Conservation (phyloP, 2,113 vertebrate genomes). For the Pardalotus punctatus region DNA sequence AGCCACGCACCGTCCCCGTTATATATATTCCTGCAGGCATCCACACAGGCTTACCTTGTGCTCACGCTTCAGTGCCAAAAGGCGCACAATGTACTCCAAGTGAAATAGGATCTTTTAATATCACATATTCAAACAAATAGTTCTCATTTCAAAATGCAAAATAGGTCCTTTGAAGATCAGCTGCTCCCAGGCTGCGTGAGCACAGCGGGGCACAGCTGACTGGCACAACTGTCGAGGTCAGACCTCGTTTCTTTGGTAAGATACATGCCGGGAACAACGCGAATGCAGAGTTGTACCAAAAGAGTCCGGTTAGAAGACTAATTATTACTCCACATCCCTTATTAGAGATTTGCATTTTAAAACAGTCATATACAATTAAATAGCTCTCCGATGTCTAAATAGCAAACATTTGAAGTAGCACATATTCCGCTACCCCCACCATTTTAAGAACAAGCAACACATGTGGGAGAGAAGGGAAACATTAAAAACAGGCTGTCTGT, state of each 20-base stretch:
- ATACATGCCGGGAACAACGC: not conserved
- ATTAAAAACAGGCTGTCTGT: conserved; percentile 73
- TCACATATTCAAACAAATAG: conserved; percentile 51
- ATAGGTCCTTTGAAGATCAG: conserved; percentile 23
- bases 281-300: conserved; percentile 22
- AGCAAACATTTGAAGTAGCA: not conserved
- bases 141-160: conserved; percentile 49
- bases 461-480: conserved; percentile 58
- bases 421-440: not conserved
- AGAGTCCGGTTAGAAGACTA: conserved; percentile 16
- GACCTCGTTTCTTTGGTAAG: conserved; percentile 39
- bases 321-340: conserved; percentile 13
- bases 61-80: not conserved
- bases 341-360: conserved; percentile 16
- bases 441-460: not conserved
- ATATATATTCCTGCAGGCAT: rapidly evolving
- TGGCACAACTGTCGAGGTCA: conserved; percentile 26
- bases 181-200: not conserved
- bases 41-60: not conserved
- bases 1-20: rapidly evolving
- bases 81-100: not conserved
- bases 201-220: not conserved
- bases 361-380: conserved; percentile 43
- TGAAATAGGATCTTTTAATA: conserved; percentile 48
- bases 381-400: not conserved